phyloP scores from a whole-genome alignment of 2,113 vertebrate species.

The Atherinomorus stipes region DNA sequence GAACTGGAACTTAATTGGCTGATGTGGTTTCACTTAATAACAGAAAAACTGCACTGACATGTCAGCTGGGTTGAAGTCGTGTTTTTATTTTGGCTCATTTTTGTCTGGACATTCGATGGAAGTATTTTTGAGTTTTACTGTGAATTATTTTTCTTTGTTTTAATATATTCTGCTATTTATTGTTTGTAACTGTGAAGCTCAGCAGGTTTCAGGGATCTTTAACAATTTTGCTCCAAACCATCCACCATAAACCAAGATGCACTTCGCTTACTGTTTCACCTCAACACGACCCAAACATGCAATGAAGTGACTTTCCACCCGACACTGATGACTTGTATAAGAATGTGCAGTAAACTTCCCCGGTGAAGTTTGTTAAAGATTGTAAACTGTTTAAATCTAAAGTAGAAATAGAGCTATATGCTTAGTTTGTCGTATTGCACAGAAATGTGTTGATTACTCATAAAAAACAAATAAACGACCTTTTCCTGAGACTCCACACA shows the following conservation, averaged over 20 bases:
- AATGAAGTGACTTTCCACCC: too few relatives aligned
- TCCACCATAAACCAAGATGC: neutral
- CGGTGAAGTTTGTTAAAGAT: too few relatives aligned
- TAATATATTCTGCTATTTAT: neutral
- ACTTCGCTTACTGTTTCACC: too few relatives aligned
- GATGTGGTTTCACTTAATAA: neutral
- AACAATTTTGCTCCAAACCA: neutral
- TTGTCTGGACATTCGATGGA: neutral
- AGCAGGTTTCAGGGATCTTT: neutral
- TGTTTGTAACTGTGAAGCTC: neutral
- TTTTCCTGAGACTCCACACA: too few relatives aligned
- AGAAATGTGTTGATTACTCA: too few relatives aligned
- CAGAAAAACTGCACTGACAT: slow-evolving; percentile 23
- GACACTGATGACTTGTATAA: too few relatives aligned
- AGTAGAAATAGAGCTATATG: too few relatives aligned
- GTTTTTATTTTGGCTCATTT: neutral
- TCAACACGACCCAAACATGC: too few relatives aligned
- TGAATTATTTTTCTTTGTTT: neutral
- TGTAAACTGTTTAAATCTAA: too few relatives aligned
- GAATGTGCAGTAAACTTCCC: too few relatives aligned
- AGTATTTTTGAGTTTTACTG: neutral
- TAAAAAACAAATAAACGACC: too few relatives aligned
- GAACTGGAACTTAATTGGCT: neutral
- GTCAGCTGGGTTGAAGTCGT: neutral
- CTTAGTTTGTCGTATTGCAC: too few relatives aligned